These are phyloP conservation scores for Syngnathoides biaculeatus DNA, from an alignment of 2,113 vertebrate species.

Conservation along the genomic window DNA sequence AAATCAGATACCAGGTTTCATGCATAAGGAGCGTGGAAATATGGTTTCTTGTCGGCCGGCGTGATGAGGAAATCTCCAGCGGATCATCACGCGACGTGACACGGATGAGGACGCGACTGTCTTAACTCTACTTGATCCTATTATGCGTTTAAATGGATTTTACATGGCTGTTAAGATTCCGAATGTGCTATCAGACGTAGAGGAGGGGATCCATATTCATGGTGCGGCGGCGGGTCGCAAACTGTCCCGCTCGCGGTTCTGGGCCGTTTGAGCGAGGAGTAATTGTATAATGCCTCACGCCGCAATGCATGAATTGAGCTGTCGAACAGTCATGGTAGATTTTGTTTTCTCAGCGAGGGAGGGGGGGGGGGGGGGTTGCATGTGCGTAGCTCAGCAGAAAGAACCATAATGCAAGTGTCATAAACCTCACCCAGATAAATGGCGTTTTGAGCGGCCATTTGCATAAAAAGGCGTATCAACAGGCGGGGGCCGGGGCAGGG, in stretches of 20 bases:
- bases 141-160: slow-evolving; percentile 75
- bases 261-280: slow-evolving; percentile 56
- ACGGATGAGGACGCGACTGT: slow-evolving; percentile 45
- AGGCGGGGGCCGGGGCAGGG: slow-evolving; percentile 19
- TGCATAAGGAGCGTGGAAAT: background rate
- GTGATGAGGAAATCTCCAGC: slow-evolving; percentile 20
- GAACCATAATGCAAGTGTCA: slow-evolving; percentile 30
- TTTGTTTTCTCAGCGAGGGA: slow-evolving; percentile 56
- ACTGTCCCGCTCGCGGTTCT: slow-evolving; percentile 39
- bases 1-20: slow-evolving; percentile 16
- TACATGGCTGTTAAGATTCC: slow-evolving; percentile 71
- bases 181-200: slow-evolving; percentile 63
- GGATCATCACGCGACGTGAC: slow-evolving; percentile 50
- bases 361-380: background rate
- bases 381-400: slow-evolving; percentile 11
- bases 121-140: slow-evolving; percentile 71
- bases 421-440: slow-evolving; percentile 60
- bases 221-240: slow-evolving; percentile 33
- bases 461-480: slow-evolving; percentile 55
- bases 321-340: slow-evolving; percentile 58
- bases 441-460: slow-evolving; percentile 66
- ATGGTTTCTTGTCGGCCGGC: slow-evolving; percentile 18
- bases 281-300: slow-evolving; percentile 64
- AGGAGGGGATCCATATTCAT: slow-evolving; percentile 69
- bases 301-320: slow-evolving; percentile 67